Evolutionary conservation across 2,797 vertebrate species (phyloP).

Genomic region (Sebastes cheni): DNA sequence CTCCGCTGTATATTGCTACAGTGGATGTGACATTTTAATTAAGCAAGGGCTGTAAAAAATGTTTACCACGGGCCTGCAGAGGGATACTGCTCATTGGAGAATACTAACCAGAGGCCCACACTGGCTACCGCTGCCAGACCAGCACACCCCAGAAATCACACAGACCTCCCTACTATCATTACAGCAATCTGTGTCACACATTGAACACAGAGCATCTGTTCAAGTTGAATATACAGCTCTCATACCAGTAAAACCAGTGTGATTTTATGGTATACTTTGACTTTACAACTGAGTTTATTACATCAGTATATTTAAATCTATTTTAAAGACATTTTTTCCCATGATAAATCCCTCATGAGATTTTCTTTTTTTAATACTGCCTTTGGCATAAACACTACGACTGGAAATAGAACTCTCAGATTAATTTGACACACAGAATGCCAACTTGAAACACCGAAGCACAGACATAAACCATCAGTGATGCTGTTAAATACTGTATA

Average conservation of each 20-base stretch:
- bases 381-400: constrained; percentile 71
- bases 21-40: constrained; percentile 82
- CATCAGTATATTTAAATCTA: constrained; percentile 46
- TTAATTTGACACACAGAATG: constrained; percentile 68
- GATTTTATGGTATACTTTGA: neutral
- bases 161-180: constrained; percentile 10
- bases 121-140: constrained; percentile 17
- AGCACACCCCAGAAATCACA: constrained; percentile 34
- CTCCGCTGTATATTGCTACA: constrained; percentile 63
- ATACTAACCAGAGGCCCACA: constrained; percentile 24
- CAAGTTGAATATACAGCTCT: neutral
- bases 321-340: constrained; percentile 38
- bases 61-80: constrained; percentile 62
- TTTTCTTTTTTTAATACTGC: constrained; percentile 49
- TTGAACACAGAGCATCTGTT: neutral
- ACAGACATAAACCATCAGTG: constrained; percentile 30
- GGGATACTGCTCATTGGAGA: constrained; percentile 48
- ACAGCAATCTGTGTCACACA: constrained; percentile 8
- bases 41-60: constrained; percentile 70
- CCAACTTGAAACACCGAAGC: constrained; percentile 44
- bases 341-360: constrained; percentile 58
- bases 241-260: constrained; percentile 10
- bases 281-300: constrained; percentile 32
- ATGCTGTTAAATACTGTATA: constrained; percentile 14
- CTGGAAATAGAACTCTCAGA: constrained; percentile 64